Evolutionary conservation across 2,113 vertebrate genomes (phyloP), one percentile per base, ranked within the genome.

Genomic region (Phyllopteryx taeniolatus): DNA sequence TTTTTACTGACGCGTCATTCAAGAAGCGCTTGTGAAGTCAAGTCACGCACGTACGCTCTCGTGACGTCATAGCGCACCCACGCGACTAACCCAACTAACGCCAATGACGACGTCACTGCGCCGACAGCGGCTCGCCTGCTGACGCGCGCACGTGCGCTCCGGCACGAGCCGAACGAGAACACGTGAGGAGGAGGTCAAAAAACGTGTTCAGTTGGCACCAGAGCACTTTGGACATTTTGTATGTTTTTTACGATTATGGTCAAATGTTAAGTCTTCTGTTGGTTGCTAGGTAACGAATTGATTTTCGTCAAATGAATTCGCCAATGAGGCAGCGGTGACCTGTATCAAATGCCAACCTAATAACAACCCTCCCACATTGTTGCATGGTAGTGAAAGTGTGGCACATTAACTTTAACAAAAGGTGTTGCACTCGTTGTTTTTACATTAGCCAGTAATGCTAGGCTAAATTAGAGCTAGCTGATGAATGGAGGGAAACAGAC

Each of bases 31-130:
- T 5, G 35, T 3, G 35, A 6, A 39, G 59, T 35, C 59, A 60
- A 33, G 33, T 35, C 59, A 61, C 59, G 51, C 51, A 8, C 57
- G n/a, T 11, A 27, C 59, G 35, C 1, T 3, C 3, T 0, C 8
- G 66, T 51, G 66, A 67, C 43, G 66, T 68, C 66, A 67, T 49
- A 6, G 20, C 43, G 60, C 12, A 35, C 33, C 8, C 0, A 13
- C 42, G 35, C 35, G 35, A 5, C 35, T 1, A 39, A 5, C 20
- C 1, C 22, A 8, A 10, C 17, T 14, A 5, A 67, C 3, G 7
- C 31, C 46, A 46, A 54, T 60, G 4, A n/a, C 91, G 90, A 91
- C 85, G 87, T 89, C 80, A 90, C 57, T 1, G 22, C 60, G 73
- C 79, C 76, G 78, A 62, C 20, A 75, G 80, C 75, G 19, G 44